Evolutionary conservation across 2,113 vertebrate species (phyloP).

Genomic region (Melanerpes formicivorus): DNA sequence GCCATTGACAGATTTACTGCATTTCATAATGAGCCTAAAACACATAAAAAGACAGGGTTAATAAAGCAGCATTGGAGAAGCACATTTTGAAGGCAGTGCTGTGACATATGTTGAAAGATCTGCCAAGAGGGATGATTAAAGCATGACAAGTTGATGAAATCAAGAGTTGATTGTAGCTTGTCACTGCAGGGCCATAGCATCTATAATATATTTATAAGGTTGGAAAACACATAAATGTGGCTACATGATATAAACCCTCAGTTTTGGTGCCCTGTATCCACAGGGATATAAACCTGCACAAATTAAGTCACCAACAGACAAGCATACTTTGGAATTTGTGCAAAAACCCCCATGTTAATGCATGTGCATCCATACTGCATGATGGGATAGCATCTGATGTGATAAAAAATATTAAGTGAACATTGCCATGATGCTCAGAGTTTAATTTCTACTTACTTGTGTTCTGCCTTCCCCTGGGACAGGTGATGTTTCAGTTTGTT

Average conservation of each 20-base stretch:
- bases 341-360: neutral
- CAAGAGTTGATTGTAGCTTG: conserved; percentile 60
- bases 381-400: neutral
- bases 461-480: neutral
- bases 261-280: neutral
- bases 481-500: neutral
- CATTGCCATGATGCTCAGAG: neutral
- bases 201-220: conserved; percentile 38
- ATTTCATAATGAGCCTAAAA: conserved; percentile 42
- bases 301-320: neutral
- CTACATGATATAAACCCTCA: neutral
- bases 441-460: neutral
- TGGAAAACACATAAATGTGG: conserved; percentile 28
- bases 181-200: conserved; percentile 46
- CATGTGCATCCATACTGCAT: neutral
- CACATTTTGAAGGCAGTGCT: conserved; percentile 27
- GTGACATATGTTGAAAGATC: conserved; percentile 46
- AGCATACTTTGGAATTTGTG: neutral
- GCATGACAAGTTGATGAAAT: conserved; percentile 65
- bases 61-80: conserved; percentile 46
- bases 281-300: neutral
- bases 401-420: neutral
- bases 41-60: conserved; percentile 65
- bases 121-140: conserved; percentile 64
- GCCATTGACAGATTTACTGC: conserved; percentile 5